phyloP scores from a whole-genome alignment of 2,888 invertebrate species.

The Euplexia lucipara region DNA sequence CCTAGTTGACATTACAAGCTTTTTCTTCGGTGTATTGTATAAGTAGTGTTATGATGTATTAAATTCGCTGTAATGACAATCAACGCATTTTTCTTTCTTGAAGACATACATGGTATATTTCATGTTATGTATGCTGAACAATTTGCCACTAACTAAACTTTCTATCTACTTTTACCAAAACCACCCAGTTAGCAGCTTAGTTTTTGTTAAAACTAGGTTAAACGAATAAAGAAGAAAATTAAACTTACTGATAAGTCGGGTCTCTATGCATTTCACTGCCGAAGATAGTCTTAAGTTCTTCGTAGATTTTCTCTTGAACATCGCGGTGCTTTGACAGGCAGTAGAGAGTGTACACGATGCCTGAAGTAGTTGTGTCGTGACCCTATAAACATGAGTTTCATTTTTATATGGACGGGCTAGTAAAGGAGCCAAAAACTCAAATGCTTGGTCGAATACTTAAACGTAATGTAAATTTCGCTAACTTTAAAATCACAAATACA shows the following conservation, averaged over 20 bases:
- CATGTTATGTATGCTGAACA: too few species aligned
- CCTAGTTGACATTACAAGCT: not conserved
- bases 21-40: too few species aligned
- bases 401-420: not conserved
- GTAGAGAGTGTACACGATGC: conserved; percentile 87
- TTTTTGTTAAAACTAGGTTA: not conserved
- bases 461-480: too few species aligned
- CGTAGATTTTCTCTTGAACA: conserved; percentile 87
- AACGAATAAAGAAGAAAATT: not conserved
- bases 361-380: conserved; percentile 92
- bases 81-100: too few species aligned
- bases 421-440: too few species aligned
- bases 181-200: too few species aligned
- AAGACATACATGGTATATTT: too few species aligned
- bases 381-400: conserved; percentile 77
- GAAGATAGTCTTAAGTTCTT: conserved; percentile 86
- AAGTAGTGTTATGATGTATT: too few species aligned
- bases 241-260: conserved; percentile 79
- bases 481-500: too few species aligned
- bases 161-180: not conserved
- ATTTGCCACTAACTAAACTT: too few species aligned
- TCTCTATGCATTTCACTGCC: conserved; percentile 79
- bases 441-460: too few species aligned
- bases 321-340: conserved; percentile 88
- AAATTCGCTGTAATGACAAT: too few species aligned